A percentile compares a stretch with the other conserved stretches of the same genome.
Evolutionary conservation across 2,888 invertebrate genomes (phyloP).

Genomic region (Agapetus fuscipes): DNA sequence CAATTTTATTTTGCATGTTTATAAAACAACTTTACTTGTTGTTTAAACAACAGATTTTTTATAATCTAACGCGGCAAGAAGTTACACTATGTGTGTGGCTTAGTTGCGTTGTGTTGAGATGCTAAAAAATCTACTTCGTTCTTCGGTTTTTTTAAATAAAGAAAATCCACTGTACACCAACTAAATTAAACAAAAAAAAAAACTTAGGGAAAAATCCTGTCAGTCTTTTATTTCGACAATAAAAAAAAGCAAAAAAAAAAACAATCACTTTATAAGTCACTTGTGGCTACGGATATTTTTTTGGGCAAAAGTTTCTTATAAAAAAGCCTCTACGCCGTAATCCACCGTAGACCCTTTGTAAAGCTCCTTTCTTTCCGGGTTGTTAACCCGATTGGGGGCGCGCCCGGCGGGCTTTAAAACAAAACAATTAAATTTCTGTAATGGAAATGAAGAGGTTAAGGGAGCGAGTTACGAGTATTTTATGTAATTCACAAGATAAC

Average conservation of each 20-base stretch:
- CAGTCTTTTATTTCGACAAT: no score
- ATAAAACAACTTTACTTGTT: no score
- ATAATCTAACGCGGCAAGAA: no score
- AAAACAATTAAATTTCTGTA: constrained; percentile 20
- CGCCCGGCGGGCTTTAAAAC: constrained; percentile 18
- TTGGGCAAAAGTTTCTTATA: background rate
- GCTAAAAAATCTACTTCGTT: no score
- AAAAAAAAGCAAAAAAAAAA: constrained; percentile 5
- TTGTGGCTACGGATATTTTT: background rate
- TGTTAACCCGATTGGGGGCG: constrained; percentile 17
- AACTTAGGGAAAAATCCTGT: no score
- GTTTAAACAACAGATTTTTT: no score
- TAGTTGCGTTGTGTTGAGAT: no score
- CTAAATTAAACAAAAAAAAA: no score
- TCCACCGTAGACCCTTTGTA: constrained; percentile 15
- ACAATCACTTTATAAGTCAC: constrained; percentile 5
- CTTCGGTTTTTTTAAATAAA: no score
- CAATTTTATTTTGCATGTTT: no score
- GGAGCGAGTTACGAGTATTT: constrained; percentile 14
- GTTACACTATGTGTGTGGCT: no score
- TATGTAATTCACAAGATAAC: constrained; percentile 14
- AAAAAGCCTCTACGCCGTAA: constrained; percentile 5
- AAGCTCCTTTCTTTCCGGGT: constrained; percentile 17
- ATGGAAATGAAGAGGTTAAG: constrained; percentile 19
- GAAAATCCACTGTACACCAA: no score